Conservation (phyloP, 2,888 invertebrate species). For the Cheilosia vernalis region DNA sequence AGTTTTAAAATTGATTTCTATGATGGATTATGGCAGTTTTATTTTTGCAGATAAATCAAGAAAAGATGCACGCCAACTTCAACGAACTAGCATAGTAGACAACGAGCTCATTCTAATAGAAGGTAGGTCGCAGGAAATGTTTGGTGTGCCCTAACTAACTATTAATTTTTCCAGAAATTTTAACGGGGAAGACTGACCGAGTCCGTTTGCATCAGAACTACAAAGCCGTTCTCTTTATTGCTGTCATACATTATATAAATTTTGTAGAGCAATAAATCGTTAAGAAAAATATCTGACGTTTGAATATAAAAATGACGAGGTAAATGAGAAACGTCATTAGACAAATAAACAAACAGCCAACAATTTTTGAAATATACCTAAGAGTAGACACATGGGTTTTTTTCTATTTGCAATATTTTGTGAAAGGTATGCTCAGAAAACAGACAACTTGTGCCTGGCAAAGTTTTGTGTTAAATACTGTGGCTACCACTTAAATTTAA, state of each 20-base stretch:
- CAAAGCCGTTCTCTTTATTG: slow-evolving; percentile 10
- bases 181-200: slow-evolving; percentile 32
- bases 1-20: slow-evolving; percentile 63
- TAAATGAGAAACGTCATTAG: no score
- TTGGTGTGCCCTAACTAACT: not conserved
- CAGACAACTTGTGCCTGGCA: not conserved
- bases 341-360: no score
- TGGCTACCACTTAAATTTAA: no score
- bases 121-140: slow-evolving; percentile 75
- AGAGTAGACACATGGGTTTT: no score
- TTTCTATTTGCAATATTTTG: no score
- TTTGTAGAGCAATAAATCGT: slow-evolving; percentile 6
- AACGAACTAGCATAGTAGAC: slow-evolving; percentile 79
- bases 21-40: not conserved
- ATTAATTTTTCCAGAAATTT: slow-evolving; percentile 41
- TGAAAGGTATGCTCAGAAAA: no score
- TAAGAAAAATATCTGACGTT: not conserved
- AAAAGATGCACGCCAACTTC: slow-evolving; percentile 80
- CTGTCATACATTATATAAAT: slow-evolving; percentile 15
- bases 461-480: no score
- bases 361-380: no score
- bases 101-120: slow-evolving; percentile 81
- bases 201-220: not conserved
- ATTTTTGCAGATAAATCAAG: slow-evolving; percentile 79
- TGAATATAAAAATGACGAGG: no score